Conservation (phyloP, 2,888 invertebrate genomes). For the Stramonita haemastoma region DNA sequence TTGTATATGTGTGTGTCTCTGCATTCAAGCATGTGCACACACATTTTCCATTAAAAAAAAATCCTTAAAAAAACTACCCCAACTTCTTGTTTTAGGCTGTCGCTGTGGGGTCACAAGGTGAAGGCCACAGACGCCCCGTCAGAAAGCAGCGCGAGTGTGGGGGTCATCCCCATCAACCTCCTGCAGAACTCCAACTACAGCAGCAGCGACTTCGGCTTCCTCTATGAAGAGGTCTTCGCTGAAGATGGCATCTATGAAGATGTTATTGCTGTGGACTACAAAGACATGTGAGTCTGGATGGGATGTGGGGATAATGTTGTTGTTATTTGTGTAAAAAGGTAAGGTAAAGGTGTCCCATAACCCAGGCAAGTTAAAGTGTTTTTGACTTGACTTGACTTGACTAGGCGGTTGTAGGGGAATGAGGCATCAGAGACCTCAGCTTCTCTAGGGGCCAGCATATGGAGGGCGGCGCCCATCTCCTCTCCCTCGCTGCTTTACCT, state of each 20-base stretch:
- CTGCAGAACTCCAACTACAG: constrained; percentile 27
- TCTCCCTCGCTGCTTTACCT: no score
- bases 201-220: constrained; percentile 51
- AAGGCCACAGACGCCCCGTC: constrained; percentile 59
- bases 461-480: no score
- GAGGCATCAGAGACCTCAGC: no score
- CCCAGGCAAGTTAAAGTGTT: no score
- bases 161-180: neutral
- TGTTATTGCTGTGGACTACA: constrained; percentile 74
- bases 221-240: constrained; percentile 73
- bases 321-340: no score
- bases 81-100: constrained; percentile 29
- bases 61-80: no score
- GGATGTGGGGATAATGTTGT: neutral
- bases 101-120: constrained; percentile 49
- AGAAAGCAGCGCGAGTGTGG: constrained; percentile 53
- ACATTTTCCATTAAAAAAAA: no score
- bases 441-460: no score
- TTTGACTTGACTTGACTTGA: no score
- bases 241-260: constrained; percentile 75
- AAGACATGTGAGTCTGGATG: constrained; percentile 65
- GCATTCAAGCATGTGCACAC: no score
- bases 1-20: neutral
- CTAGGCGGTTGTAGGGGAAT: no score
- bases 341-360: no score